phyloP scores from a whole-genome alignment of 2,888 invertebrate genomes.

The Scaptomyza caliginosa region DNA sequence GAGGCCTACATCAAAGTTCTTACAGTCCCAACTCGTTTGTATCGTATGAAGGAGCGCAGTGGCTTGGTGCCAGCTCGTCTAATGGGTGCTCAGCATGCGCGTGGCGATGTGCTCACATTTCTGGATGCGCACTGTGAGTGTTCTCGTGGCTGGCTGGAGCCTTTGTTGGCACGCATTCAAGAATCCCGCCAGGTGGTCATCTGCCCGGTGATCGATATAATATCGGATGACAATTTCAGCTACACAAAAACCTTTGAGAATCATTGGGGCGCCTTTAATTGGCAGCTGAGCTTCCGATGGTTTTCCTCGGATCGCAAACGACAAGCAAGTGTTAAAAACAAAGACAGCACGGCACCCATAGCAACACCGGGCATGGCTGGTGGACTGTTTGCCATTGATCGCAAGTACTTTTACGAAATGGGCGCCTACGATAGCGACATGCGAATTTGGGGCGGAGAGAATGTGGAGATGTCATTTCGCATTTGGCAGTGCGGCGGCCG shows the following conservation, averaged over 20 bases:
- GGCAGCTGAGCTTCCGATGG: constrained; percentile 94
- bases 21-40: constrained; percentile 87
- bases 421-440: constrained; percentile 96
- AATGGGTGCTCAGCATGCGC: constrained; percentile 89
- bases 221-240: constrained; percentile 97
- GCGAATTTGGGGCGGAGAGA: constrained; percentile 98
- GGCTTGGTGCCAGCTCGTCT: constrained; percentile 93
- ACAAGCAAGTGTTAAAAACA: constrained; percentile 34
- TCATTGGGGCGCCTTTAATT: constrained; percentile 99
- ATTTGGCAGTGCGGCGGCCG: constrained; percentile 98
- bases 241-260: constrained; percentile 95
- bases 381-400: constrained; percentile 92
- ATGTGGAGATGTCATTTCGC: constrained; percentile 97
- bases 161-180: constrained; percentile 86
- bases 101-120: constrained; percentile 93
- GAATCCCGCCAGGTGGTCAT: constrained; percentile 81
- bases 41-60: constrained; percentile 88
- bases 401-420: constrained; percentile 93
- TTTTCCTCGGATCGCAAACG: constrained; percentile 74
- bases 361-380: constrained; percentile 97
- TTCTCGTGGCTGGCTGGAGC: constrained; percentile 91
- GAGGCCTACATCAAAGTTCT: constrained; percentile 88
- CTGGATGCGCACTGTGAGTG: constrained; percentile 99
- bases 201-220: constrained; percentile 94
- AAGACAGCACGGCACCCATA: constrained; percentile 88